Evolutionary conservation across 1,140 invertebrate species (phyloP).

Genomic region (Ganaspis sp.): DNA sequence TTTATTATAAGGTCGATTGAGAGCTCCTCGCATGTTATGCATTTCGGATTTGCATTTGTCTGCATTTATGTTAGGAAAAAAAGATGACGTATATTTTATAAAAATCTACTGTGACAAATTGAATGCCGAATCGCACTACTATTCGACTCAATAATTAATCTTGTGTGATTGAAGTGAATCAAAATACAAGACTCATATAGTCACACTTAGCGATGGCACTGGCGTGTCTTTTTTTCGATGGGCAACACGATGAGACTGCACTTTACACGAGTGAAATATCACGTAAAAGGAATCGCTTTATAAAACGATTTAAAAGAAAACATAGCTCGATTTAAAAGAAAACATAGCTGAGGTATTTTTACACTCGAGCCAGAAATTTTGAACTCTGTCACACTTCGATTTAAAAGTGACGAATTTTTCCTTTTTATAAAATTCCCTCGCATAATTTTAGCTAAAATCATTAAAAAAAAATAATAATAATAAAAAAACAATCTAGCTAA

Average conservation of each 20-base stretch:
- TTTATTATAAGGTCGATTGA: background rate
- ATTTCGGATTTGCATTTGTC: constrained; percentile 23
- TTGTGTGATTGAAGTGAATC: background rate
- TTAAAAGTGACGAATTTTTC: background rate
- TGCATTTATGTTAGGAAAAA: constrained; percentile 15
- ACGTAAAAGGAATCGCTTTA: constrained; percentile 15
- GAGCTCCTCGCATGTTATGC: background rate
- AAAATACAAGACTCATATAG: background rate
- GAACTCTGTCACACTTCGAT: background rate
- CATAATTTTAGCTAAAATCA: background rate
- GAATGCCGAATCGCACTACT: constrained; percentile 4
- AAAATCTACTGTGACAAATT: constrained; percentile 23
- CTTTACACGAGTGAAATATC: constrained; percentile 22
- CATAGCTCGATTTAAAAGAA: background rate
- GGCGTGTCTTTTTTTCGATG: constrained; percentile 5
- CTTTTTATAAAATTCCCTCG: constrained; percentile 1
- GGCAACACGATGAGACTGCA: constrained; percentile 21
- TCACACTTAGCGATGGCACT: background rate
- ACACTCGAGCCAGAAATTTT: constrained; percentile 16
- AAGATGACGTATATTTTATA: constrained; percentile 13
- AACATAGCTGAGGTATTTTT: constrained; percentile 21
- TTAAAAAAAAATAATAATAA: background rate
- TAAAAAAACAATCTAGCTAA: background rate
- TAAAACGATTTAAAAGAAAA: background rate
- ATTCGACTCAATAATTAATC: constrained; percentile 16